Base-by-base conservation (phyloP, 2,113 vertebrate species). In the Oryzias curvinotus region DNA sequence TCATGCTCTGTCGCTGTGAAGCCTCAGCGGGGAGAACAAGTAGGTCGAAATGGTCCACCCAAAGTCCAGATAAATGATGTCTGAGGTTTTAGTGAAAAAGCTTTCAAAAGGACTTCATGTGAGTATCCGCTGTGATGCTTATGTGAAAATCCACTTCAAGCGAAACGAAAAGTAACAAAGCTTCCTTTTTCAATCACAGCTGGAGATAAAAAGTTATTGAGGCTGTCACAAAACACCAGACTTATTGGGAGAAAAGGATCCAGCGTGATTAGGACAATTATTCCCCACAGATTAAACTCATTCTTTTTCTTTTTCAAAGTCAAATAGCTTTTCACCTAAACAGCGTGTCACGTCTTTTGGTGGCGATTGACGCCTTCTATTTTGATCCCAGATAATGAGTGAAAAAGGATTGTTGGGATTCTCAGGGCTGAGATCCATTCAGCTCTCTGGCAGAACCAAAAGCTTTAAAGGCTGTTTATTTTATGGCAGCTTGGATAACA, bases 321-420 rank as follows among this genome's bases (percentile, higher is more conserved):
- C 65, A 51, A 69, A 73, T 51, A 75, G 55, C 56, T 57, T 68
- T 69, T 80, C 56, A 69, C 66, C 55, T 63, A 49, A 36, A 65
- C 4, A 71, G 49, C 7, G 47, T 43, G 47, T 8, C 17, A 5
- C 65, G 65, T 71, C 25, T 52, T 66, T 57, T 10, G 4, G 0
- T 8, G 0, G 44, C 66, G 75, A 84, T 67, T 76, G 73, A 81
- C 79, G 63, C n/a, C 26, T 68, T 78, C 44, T 46, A 68, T 79
- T 65, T 71, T 25, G 15, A 28, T 54, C 46, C 45, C 5, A 26
- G 77, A 63, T 79, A 76, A 84, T 84, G 76, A 80, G 65, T 68
- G 66, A 56, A 50, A 71, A 72, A 75, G 68, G 55, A 72, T 65
- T 45, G 18, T 15, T 58, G 73, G 26, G 45, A 57, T 71, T 75